Base-by-base conservation (phyloP, 2,113 vertebrate genomes). In the Lanius collurio region DNA sequence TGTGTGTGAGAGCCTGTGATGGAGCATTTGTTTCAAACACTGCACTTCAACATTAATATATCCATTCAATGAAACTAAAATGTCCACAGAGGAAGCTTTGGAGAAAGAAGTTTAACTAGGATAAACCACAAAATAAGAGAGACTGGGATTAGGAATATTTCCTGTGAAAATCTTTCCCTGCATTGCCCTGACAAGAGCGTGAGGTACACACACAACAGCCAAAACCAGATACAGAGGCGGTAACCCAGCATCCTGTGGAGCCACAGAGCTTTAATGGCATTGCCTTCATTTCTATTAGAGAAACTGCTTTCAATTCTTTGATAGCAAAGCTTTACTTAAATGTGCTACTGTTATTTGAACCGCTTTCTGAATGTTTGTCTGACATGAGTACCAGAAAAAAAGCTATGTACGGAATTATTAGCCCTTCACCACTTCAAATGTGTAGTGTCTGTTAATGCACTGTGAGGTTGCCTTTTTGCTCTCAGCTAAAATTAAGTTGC, bases 161-260 rank as follows among this genome's bases (percentile, higher is more conserved):
- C 42, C 56, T 49, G 39, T 46, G 47, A 63, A 75, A 63, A 67
- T 19, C 35, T 55, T 92, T 20, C 13, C 33, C 22, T 67, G 30
- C 0, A 0, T 71, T 71, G 53, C 39, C 21, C 24, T 76, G 37
- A 3, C 15, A 30, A 50, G n/a, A 13, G 9, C 8, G 13, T 49
- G 53, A 83, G 37, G 30, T 59, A 49, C 10, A 13, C 1, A 1
- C 5, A 33, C 12, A 44, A 11, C 42, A 55, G 59, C 23, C 27
- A 31, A 65, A 93, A 70, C 7, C 24, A 71, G 52, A 19, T 2
- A 5, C 10, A 30, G 60, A 77, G 41, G 19, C 63, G 33, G 6
- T 55, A 68, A 64, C 33, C 28, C 35, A 42, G 18, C 1, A 4
- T 52, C 24, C 50, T 52, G 52, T 14, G 20, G 74, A 81, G 64